Percentiles rank a stretch among this genome's conserved stretches.
Evolutionary conservation across 2,888 invertebrate species (phyloP).

Genomic region (Melinaea menophilus): DNA sequence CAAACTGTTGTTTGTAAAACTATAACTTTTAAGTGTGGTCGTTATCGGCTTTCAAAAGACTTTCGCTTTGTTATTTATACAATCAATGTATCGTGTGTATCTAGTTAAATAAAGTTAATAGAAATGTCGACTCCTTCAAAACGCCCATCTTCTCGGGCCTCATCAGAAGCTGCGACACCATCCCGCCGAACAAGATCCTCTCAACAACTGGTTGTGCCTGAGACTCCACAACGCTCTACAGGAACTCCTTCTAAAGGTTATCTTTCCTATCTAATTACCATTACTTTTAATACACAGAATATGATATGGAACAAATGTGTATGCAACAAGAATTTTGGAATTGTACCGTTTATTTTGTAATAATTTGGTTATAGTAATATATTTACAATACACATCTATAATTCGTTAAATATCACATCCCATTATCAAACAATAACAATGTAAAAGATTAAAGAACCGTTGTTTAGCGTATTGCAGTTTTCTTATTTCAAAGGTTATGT

Average conservation of each 20-base stretch:
- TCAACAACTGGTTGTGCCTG: conserved; percentile 69
- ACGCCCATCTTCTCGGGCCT: conserved; percentile 65
- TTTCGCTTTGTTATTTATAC: too few relatives aligned
- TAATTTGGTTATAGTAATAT: too few relatives aligned
- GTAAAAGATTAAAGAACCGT: too few relatives aligned
- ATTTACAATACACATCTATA: too few relatives aligned
- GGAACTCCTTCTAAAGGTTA: conserved; percentile 65
- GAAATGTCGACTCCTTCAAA: conserved; percentile 68
- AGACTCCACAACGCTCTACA: conserved; percentile 69
- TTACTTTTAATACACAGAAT: too few relatives aligned
- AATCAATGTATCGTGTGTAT: conserved; percentile 25
- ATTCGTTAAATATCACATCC: too few relatives aligned
- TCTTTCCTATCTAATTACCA: neutral
- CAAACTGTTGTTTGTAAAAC: conserved; percentile 8
- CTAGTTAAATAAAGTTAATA: conserved; percentile 5
- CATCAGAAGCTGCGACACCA: conserved; percentile 69
- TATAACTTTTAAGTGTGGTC: neutral
- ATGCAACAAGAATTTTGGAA: too few relatives aligned
- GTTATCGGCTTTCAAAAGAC: too few relatives aligned
- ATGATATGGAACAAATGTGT: too few relatives aligned
- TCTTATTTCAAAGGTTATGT: conserved; percentile 6
- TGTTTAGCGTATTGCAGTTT: too few relatives aligned
- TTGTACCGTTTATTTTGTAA: too few relatives aligned
- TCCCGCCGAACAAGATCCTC: conserved; percentile 65
- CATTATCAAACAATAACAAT: too few relatives aligned